These are phyloP conservation scores for Sebastolobus altivelis DNA, from an alignment of 2,797 vertebrate genomes.

Conservation along the genomic window DNA sequence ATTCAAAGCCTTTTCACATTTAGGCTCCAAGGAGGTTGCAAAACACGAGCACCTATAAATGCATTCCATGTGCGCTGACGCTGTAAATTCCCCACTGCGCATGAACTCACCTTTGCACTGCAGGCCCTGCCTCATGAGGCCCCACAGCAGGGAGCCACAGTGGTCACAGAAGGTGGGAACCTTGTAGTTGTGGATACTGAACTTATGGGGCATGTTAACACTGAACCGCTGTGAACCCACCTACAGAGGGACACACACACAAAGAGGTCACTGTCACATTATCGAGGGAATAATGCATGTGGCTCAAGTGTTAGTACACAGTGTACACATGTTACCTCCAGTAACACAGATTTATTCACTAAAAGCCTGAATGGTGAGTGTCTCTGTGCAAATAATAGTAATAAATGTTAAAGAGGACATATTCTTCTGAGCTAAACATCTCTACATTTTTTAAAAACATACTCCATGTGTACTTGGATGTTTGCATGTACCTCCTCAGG, in stretches of 20 bases:
- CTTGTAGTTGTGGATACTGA: constrained; percentile 99
- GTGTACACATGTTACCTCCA: constrained; percentile 11
- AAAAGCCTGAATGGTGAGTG: neutral
- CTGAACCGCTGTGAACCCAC: constrained; percentile 98
- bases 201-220: constrained; percentile 99
- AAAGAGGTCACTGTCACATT: constrained; percentile 36
- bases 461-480: neutral
- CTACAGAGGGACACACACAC: constrained; percentile 83
- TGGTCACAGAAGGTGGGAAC: constrained; percentile 99
- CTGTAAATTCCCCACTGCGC: constrained; percentile 10
- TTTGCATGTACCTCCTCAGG: constrained; percentile 90
- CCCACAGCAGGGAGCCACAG: constrained; percentile 98
- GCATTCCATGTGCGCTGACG: neutral
- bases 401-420: neutral
- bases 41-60: neutral
- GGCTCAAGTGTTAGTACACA: constrained; percentile 22
- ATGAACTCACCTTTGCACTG: constrained; percentile 95
- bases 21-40: neutral
- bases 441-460: neutral
- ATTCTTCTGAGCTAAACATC: neutral
- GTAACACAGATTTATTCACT: neutral
- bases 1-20: neutral
- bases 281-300: constrained; percentile 40
- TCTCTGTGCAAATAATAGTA: neutral
- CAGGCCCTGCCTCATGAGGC: constrained; percentile 96